Base-by-base conservation (phyloP, 2,888 invertebrate species). In the Orchesella flavescens region DNA sequence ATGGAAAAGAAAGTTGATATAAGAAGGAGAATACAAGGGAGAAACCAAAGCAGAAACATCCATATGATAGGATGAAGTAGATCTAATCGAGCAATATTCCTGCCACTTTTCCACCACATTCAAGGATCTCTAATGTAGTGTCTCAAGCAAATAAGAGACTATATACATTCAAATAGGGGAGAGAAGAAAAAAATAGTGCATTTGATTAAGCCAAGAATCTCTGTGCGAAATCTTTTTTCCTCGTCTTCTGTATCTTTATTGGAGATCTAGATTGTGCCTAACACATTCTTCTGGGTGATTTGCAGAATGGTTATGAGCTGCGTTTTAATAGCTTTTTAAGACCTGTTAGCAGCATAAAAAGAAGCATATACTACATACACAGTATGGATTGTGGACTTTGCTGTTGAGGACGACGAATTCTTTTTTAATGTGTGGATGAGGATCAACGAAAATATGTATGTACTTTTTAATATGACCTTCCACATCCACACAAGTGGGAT, bases 71-170 rank as follows among this genome's bases (percentile, higher is more conserved):
- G 73, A 77, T 44, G 73, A 83, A 81, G 75, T 69, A 86, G 79
- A 80, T 85, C 85, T 85, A 85, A 86, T 85, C 86, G 87, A 84
- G 82, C 86, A 84, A 86, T 87, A 86, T 86, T 86, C 86, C 82
- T 71, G 53, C 81, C 82, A 85, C 85, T 87, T 87, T 68, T 57
- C 34, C 63, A 75, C 65, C 34, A 57, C 65, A 21, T 55, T 49
- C 65, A 53, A n/a, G n/a, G n/a, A n/a, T n/a, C n/a, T n/a, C 34
- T 17, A 17, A 46, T 34, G 23, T 65, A 65, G 65, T 71, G 76
- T 68, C 23, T 34, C 57, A 5, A 57, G 72, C 72, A 72, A 78
- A 78, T 63, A 78, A 55, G 49, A 24, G 17, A 15, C 34, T 57
- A 55, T 69, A 53, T 68, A 24, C 34, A 61, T 13, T 19, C 19